These are phyloP conservation scores for Cheilosia pagana DNA, from an alignment of 2,888 invertebrate species.

Conservation along the genomic window DNA sequence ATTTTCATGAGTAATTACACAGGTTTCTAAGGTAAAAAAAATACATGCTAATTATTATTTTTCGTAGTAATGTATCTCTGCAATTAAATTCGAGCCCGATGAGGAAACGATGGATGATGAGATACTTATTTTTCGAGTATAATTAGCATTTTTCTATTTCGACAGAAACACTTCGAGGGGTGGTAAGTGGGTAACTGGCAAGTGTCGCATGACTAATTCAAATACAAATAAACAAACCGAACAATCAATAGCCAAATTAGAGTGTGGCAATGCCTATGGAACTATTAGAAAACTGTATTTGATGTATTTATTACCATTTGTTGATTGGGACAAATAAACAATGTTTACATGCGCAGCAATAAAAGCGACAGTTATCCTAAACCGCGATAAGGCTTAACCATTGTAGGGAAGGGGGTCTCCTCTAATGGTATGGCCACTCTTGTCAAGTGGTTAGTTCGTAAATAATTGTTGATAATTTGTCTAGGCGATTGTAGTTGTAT, in stretches of 20 bases:
- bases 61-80: conserved; percentile 24
- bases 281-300: conserved; percentile 36
- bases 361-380: conserved; percentile 48
- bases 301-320: conserved; percentile 32
- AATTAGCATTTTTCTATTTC: neutral
- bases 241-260: conserved; percentile 49
- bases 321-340: conserved; percentile 25
- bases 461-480: conserved; percentile 39
- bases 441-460: conserved; percentile 47
- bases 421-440: conserved; percentile 17
- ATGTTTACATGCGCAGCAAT: conserved; percentile 32
- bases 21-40: neutral
- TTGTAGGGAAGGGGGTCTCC: neutral
- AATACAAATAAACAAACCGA: conserved; percentile 33
- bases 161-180: neutral
- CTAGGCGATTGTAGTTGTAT: conserved; percentile 1
- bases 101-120: conserved; percentile 37
- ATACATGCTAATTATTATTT: conserved; percentile 31
- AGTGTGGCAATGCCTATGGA: conserved; percentile 50
- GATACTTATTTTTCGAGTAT: neutral
- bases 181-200: neutral
- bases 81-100: conserved; percentile 36
- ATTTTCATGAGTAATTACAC: conserved; percentile 54
- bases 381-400: conserved; percentile 43
- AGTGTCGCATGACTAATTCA: conserved; percentile 22